A percentile compares a stretch with the other conserved stretches of the same genome.
phyloP scores from a whole-genome alignment of 2,797 vertebrate genomes.

The Hippocampus kuda region DNA sequence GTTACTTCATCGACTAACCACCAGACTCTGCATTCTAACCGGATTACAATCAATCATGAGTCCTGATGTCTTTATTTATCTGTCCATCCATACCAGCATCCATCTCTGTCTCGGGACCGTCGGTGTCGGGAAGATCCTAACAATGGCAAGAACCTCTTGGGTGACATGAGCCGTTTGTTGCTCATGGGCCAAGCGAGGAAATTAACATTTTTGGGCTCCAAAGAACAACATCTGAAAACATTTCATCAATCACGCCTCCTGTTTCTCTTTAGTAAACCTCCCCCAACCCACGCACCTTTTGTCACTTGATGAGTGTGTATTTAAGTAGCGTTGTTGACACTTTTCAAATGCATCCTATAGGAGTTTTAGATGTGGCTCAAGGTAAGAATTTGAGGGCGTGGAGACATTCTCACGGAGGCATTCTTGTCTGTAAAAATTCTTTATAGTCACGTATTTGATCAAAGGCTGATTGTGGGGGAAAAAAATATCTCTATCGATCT shows the following conservation, averaged over 20 bases:
- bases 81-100: conserved; percentile 33
- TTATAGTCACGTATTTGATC: background rate
- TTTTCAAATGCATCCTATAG: background rate
- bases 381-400: background rate
- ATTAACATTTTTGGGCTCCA: conserved; percentile 42
- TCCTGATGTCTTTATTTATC: conserved; percentile 23
- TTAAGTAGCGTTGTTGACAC: conserved; percentile 2
- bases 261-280: background rate
- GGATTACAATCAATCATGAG: conserved; percentile 5
- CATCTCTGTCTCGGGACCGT: conserved; percentile 42
- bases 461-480: background rate
- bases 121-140: conserved; percentile 12
- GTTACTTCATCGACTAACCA: background rate
- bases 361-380: background rate
- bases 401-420: background rate
- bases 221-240: conserved; percentile 38
- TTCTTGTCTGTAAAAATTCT: background rate
- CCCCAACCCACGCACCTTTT: background rate
- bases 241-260: conserved; percentile 49
- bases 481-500: background rate
- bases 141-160: conserved; percentile 1
- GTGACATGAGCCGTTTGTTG: conserved; percentile 1
- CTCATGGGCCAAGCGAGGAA: conserved; percentile 9
- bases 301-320: conserved; percentile 1
- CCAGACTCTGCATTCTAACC: background rate